A percentile compares a stretch with the other conserved stretches of the same genome.
These are phyloP conservation scores for Ochotona princeps DNA, from an alignment of 2,113 vertebrate genomes.

Conservation along the genomic window DNA sequence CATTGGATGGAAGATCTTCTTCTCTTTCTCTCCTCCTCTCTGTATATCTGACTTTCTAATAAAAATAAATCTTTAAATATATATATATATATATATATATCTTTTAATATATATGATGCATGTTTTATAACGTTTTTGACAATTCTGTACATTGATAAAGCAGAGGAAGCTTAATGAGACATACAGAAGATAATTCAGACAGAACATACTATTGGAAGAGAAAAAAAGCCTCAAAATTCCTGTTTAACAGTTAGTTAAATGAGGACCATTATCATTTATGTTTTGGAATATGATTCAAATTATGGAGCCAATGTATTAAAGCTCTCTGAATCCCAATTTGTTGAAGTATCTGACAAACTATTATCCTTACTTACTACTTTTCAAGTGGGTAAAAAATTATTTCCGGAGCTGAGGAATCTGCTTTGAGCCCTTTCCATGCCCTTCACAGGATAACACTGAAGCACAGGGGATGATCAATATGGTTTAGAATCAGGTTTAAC, in stretches of 20 bases:
- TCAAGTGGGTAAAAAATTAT: background rate
- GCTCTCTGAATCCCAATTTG: background rate
- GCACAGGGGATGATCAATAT: background rate
- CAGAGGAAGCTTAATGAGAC: background rate
- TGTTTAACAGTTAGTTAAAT: background rate
- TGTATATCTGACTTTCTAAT: too few relatives aligned
- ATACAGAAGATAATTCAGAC: background rate
- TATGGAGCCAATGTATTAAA: background rate
- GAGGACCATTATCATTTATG: background rate
- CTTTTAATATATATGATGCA: too few relatives aligned
- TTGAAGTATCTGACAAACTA: background rate
- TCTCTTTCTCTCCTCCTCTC: too few relatives aligned
- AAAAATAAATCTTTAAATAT: too few relatives aligned
- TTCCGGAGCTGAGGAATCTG: background rate
- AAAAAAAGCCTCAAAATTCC: background rate
- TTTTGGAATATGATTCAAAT: background rate
- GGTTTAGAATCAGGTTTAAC: background rate
- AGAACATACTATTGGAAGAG: background rate
- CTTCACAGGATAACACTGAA: background rate
- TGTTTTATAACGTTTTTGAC: too few relatives aligned
- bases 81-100: too few relatives aligned
- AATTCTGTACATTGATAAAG: background rate
- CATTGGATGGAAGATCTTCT: too few relatives aligned
- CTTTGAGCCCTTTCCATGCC: background rate
- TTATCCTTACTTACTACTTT: background rate